Evolutionary conservation across 2,888 invertebrate species (phyloP).

Genomic region (Orgyia antiqua): DNA sequence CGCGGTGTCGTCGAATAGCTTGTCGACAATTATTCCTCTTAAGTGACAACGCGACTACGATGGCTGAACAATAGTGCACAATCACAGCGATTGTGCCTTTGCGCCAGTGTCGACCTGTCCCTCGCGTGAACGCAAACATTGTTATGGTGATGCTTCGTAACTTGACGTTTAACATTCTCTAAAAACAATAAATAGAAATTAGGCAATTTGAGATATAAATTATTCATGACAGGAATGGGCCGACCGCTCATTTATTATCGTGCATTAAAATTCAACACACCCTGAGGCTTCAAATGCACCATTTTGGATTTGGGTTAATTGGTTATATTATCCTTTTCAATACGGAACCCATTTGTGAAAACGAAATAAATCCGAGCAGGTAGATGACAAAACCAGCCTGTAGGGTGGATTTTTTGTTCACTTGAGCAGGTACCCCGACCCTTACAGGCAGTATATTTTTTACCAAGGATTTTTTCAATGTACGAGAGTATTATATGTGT

Average conservation of each 20-base stretch:
- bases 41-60: slow-evolving; percentile 36
- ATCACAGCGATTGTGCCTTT: slow-evolving; percentile 55
- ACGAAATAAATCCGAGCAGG: slow-evolving; percentile 60
- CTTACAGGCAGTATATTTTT: slow-evolving; percentile 48
- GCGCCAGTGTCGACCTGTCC: slow-evolving; percentile 64
- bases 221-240: slow-evolving; percentile 43
- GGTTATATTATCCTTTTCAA: slow-evolving; percentile 65
- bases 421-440: slow-evolving; percentile 62
- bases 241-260: slow-evolving; percentile 27
- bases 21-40: slow-evolving; percentile 45
- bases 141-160: slow-evolving; percentile 63
- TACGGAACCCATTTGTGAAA: slow-evolving; percentile 58
- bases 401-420: slow-evolving; percentile 54
- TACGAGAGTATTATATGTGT: too few species aligned
- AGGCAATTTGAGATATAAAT: slow-evolving; percentile 51
- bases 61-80: slow-evolving; percentile 66
- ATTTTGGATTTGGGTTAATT: slow-evolving; percentile 62
- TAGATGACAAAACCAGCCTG: slow-evolving; percentile 56
- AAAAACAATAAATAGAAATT: slow-evolving; percentile 50
- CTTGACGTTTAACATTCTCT: slow-evolving; percentile 54
- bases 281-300: slow-evolving; percentile 50
- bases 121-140: slow-evolving; percentile 55
- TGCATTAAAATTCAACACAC: slow-evolving; percentile 60
- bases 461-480: too few species aligned
- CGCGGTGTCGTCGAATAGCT: slow-evolving; percentile 33